phyloP scores from a whole-genome alignment of 2,888 invertebrate genomes.

The Balanococcus diminutus region DNA sequence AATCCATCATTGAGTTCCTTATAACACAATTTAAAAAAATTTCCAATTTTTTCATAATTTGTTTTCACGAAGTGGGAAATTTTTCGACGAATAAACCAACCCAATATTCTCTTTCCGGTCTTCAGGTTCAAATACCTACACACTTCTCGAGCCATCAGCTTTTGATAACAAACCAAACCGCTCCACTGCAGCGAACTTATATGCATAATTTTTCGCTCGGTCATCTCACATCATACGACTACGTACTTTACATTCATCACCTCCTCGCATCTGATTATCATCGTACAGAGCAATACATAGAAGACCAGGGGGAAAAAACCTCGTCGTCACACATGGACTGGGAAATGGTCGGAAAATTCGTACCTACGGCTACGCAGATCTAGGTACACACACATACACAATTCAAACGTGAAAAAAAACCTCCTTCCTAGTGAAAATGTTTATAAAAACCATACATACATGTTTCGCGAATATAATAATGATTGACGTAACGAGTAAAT shows the following conservation, averaged over 20 bases:
- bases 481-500: constrained; percentile 37
- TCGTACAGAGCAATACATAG: too few species aligned
- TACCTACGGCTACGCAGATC: too few species aligned
- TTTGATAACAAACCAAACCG: not conserved
- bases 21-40: too few species aligned
- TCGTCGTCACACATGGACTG: not conserved
- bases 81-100: too few species aligned
- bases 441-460: constrained; percentile 11
- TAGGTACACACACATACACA: not conserved
- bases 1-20: too few species aligned
- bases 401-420: not conserved
- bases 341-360: not conserved
- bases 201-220: not conserved
- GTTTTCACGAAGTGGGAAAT: too few species aligned
- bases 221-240: not conserved
- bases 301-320: not conserved
- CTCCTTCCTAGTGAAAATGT: not conserved
- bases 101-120: too few species aligned
- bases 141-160: too few species aligned
- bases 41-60: too few species aligned
- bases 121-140: too few species aligned
- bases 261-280: not conserved
- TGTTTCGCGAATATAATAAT: constrained; percentile 43
- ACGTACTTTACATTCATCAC: not conserved
- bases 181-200: not conserved